These are phyloP conservation scores for Fabriciana adippe DNA, from an alignment of 2,888 invertebrate genomes.

Conservation along the genomic window DNA sequence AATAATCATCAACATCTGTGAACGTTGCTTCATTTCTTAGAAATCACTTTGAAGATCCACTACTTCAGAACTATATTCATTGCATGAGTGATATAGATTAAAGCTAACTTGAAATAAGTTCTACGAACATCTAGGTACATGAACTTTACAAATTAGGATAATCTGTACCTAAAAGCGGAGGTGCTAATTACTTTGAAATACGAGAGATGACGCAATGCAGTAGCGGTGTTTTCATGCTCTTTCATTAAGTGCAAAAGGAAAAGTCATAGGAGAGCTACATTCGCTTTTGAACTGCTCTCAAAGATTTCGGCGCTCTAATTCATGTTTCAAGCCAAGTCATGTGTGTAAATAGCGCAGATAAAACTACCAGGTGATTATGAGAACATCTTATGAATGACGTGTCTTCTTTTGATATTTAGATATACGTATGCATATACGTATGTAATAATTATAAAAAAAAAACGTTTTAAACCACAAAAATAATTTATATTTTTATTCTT, in stretches of 20 bases:
- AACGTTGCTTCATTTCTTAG: neutral
- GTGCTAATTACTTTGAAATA: conserved; percentile 31
- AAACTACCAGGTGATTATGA: conserved; percentile 5
- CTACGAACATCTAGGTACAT: conserved; percentile 7
- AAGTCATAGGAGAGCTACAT: conserved; percentile 25
- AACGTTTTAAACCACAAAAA: too few species aligned
- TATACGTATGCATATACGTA: too few species aligned
- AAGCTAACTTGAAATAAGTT: neutral
- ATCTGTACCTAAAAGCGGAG: conserved; percentile 26
- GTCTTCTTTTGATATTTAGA: neutral
- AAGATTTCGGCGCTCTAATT: conserved; percentile 26
- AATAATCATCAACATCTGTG: neutral
- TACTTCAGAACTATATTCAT: conserved; percentile 3
- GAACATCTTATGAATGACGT: neutral
- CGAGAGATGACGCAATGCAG: conserved; percentile 33
- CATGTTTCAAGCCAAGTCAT: conserved; percentile 18
- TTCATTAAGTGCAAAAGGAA: conserved; percentile 33
- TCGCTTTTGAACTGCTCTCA: conserved; percentile 24
- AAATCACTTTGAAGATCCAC: conserved; percentile 3
- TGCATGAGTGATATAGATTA: conserved; percentile 7
- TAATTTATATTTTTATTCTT: too few species aligned
- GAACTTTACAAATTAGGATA: conserved; percentile 24
- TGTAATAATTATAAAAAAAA: too few species aligned
- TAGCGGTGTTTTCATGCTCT: conserved; percentile 28
- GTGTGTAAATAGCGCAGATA: conserved; percentile 17